Evolutionary conservation across 2,113 vertebrate genomes (phyloP), one percentile per base, ranked within the genome.

Genomic region (Rhipidura dahli): DNA sequence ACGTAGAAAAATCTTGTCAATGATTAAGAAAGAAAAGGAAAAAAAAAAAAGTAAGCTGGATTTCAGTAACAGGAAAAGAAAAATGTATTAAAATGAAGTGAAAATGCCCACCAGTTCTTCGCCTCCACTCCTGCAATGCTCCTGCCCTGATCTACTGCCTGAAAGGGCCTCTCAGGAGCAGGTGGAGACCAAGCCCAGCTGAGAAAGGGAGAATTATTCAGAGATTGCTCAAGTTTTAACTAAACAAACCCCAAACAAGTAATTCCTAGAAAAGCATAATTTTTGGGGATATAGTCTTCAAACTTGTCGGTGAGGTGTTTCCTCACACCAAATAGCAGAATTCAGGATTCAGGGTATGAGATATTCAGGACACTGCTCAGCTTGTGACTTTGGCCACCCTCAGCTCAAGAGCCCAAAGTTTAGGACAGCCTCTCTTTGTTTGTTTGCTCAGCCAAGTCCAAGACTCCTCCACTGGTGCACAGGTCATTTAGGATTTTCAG

Each of bases 121-220:
- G 26, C 50, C 17, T 70, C 3, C 5, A 1, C 15, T 47, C 0
- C 0, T 1, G 1, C 24, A 50, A 20, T 9, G 10, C 4, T 66
- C 30, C 23, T 75, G 51, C n/a, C 42, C 56, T n/a, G 3, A 49
- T 33, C 51, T 37, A 11, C 13, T 59, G 24, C 37, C 42, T 71
- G 66, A 35, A 83, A 59, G 53, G 61, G 33, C 28, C 53, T 39
- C 44, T 49, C 27, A 3, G 33, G 71, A 88, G n/a, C 47, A 60
- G 33, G 22, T 27, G 27, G 70, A 75, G 15, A 65, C 24, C 60
- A 37, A 73, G 30, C 13, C 11, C 73, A 35, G 11, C 8, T 13
- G 14, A 3, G 4, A 87, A 75, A 68, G 15, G 50, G 6, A 71
- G n/a, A 53, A 66, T 71, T 78, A 69, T 9, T 76, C 31, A 54